A percentile compares a stretch with the other conserved stretches of the same genome.
phyloP scores from a whole-genome alignment of 2,888 invertebrate genomes.

The Eristalinus sepulchralis region DNA sequence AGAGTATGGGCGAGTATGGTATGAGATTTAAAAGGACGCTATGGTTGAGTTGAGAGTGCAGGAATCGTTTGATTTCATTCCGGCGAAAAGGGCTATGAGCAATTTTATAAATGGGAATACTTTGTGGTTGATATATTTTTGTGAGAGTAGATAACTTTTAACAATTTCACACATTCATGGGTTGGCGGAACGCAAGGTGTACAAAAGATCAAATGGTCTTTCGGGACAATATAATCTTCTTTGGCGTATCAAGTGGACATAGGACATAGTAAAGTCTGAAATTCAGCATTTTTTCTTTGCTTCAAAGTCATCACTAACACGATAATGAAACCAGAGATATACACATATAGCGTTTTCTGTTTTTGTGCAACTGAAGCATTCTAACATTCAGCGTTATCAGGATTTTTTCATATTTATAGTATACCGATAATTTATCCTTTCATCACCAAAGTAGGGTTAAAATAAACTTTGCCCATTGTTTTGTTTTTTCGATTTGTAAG shows the following conservation, averaged over 20 bases:
- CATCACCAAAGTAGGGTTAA: no score
- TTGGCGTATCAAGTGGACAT: background rate
- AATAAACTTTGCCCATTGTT: no score
- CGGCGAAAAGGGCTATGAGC: background rate
- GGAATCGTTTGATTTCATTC: conserved; percentile 2
- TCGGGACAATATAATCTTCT: background rate
- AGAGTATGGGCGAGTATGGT: no score
- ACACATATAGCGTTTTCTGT: no score
- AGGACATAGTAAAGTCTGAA: background rate
- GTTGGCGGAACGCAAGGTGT: background rate
- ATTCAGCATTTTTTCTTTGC: no score
- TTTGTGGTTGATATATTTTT: background rate
- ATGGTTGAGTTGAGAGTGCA: conserved; percentile 10
- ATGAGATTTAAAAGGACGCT: background rate
- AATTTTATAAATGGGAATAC: conserved; percentile 31
- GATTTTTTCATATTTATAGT: no score
- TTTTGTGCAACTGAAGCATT: no score
- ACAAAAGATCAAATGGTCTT: background rate
- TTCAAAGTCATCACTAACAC: no score
- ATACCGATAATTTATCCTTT: no score
- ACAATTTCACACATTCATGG: background rate
- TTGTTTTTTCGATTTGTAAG: no score
- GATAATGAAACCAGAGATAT: no score
- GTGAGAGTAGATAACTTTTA: background rate
- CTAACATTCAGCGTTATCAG: no score